Percentiles rank a stretch among this genome's conserved stretches.
phyloP scores from a whole-genome alignment of 2,113 vertebrate species.

The Lophura nycthemera region DNA sequence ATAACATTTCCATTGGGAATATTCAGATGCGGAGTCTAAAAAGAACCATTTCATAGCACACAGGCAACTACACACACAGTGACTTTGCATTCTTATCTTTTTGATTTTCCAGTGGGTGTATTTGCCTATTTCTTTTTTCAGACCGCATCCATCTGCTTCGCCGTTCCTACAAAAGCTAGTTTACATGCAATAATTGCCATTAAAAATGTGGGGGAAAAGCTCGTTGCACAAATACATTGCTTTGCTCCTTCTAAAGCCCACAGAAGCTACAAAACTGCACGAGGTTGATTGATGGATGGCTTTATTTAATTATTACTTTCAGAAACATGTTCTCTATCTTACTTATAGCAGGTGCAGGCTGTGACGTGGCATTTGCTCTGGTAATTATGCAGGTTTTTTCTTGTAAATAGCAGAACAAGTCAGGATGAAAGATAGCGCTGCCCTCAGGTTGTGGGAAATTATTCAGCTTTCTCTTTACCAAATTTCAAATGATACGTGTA shows the following conservation, averaged over 20 bases:
- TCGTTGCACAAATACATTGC: not conserved
- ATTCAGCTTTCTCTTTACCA: slow-evolving; percentile 50
- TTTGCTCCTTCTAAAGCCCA: slow-evolving; percentile 27
- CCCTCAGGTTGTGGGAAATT: slow-evolving; percentile 59
- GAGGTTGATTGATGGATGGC: not conserved
- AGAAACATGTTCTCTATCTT: slow-evolving; percentile 37
- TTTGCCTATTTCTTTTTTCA: slow-evolving; percentile 11
- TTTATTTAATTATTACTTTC: slow-evolving; percentile 60
- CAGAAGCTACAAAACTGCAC: slow-evolving; percentile 12
- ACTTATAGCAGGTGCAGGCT: slow-evolving; percentile 58
- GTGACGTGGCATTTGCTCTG: slow-evolving; percentile 72
- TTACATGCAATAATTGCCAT: slow-evolving; percentile 63
- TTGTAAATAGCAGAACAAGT: slow-evolving; percentile 68
- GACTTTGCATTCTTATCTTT: slow-evolving; percentile 66
- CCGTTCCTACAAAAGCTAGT: slow-evolving; percentile 23
- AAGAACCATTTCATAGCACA: slow-evolving; percentile 43
- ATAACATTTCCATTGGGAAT: slow-evolving; percentile 59
- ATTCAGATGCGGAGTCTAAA: slow-evolving; percentile 36
- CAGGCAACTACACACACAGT: slow-evolving; percentile 42
- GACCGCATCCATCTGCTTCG: slow-evolving; percentile 50
- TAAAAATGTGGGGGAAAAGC: slow-evolving; percentile 30
- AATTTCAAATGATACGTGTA: slow-evolving; percentile 1
- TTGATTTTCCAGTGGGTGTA: slow-evolving; percentile 67
- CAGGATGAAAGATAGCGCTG: slow-evolving; percentile 64
- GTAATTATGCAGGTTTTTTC: slow-evolving; percentile 59